phyloP scores from a whole-genome alignment of 2,113 vertebrate genomes.

The Platichthys flesus region DNA sequence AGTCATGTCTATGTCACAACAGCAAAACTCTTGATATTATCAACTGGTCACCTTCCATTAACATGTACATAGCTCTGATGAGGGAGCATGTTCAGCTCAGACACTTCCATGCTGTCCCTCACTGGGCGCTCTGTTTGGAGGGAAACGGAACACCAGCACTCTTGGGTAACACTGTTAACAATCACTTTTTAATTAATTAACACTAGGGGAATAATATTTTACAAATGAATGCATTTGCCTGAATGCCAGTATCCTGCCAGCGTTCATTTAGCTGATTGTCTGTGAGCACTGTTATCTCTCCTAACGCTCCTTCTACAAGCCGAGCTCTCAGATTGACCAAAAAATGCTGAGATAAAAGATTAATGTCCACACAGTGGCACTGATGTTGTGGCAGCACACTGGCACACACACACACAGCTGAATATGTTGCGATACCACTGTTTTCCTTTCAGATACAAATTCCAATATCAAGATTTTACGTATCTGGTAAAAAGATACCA shows the following conservation, averaged over 20 bases:
- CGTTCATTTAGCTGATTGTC: slow-evolving; percentile 65
- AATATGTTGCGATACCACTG: too few species aligned
- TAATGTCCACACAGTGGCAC: slow-evolving; percentile 36
- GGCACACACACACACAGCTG: background rate
- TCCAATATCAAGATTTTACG: too few species aligned
- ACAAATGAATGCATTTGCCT: slow-evolving; percentile 54
- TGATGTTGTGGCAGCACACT: slow-evolving; percentile 32
- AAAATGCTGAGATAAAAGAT: slow-evolving; percentile 58
- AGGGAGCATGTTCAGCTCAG: slow-evolving; percentile 14
- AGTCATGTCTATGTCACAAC: slow-evolving; percentile 22
- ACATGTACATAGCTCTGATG: slow-evolving; percentile 37
- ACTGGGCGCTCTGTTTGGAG: slow-evolving; percentile 7
- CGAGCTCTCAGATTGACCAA: slow-evolving; percentile 55
- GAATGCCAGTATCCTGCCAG: slow-evolving; percentile 32
- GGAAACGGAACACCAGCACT: slow-evolving; percentile 38
- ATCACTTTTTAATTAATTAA: slow-evolving; percentile 65
- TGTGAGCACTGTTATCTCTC: slow-evolving; percentile 40
- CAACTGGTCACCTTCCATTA: slow-evolving; percentile 7
- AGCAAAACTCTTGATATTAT: slow-evolving; percentile 33
- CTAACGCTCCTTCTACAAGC: slow-evolving; percentile 30
- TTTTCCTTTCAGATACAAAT: too few species aligned
- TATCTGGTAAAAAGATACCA: too few species aligned
- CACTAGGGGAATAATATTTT: slow-evolving; percentile 61
- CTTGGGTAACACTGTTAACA: slow-evolving; percentile 55
- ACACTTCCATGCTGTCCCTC: slow-evolving; percentile 12